These are phyloP conservation scores for Corvus cornix DNA, from an alignment of 2,113 vertebrate genomes.

Conservation along the genomic window DNA sequence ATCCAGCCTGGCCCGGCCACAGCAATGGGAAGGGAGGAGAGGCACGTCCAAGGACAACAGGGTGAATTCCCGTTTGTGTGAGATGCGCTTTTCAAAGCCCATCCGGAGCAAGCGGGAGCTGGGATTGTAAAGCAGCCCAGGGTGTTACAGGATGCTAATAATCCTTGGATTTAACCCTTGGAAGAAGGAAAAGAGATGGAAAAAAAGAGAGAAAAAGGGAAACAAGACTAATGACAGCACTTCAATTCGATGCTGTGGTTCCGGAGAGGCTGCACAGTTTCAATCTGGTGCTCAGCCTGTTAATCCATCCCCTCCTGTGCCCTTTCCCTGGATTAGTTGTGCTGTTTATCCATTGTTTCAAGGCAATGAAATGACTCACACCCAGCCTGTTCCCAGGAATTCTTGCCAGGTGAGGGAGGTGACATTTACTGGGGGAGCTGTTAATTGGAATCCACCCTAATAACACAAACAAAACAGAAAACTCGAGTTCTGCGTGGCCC, in stretches of 20 bases:
- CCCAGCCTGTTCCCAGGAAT: constrained; percentile 29
- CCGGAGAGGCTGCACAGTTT: background rate
- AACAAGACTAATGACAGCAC: background rate
- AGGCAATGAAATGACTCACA: constrained; percentile 24
- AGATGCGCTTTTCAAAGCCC: background rate
- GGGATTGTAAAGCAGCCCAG: background rate
- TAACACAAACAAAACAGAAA: background rate
- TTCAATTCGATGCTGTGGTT: background rate
- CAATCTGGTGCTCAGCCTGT: background rate
- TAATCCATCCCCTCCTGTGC: constrained; percentile 6
- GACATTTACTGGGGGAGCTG: constrained; percentile 31
- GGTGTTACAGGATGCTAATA: fast-evolving
- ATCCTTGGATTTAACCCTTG: background rate
- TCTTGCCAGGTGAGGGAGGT: constrained; percentile 48
- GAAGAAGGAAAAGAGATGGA: background rate
- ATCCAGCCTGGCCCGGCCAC: background rate
- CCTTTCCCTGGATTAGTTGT: constrained; percentile 58
- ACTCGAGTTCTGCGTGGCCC: fast-evolving
- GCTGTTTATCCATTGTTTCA: constrained; percentile 47
- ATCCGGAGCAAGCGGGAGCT: background rate
- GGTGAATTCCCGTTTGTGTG: background rate
- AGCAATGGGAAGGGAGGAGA: background rate
- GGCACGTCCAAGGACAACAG: background rate
- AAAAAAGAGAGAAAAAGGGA: too few species aligned
- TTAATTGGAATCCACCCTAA: background rate